phyloP scores from a whole-genome alignment of 2,888 invertebrate species.

The Clitarchus hookeri region DNA sequence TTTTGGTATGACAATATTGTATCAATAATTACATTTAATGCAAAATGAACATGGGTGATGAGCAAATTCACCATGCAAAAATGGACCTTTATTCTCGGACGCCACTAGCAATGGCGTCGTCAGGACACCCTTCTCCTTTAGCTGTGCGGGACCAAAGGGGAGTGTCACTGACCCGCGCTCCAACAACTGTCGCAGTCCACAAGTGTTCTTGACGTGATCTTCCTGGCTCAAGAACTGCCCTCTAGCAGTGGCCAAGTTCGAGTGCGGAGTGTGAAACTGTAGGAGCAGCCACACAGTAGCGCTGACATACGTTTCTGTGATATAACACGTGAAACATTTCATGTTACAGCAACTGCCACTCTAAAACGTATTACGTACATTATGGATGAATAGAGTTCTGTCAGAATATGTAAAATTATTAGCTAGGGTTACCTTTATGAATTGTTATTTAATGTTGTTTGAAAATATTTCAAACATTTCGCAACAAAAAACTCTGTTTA shows the following conservation, averaged over 20 bases:
- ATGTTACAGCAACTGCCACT: constrained; percentile 10
- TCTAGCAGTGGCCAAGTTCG: neutral
- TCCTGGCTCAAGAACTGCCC: constrained; percentile 9
- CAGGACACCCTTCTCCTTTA: constrained; percentile 7
- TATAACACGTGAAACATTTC: constrained; percentile 4
- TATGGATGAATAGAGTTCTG: neutral
- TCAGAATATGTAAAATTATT: constrained; percentile 8
- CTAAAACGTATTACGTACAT: neutral
- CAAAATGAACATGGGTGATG: neutral
- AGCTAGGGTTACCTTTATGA: neutral
- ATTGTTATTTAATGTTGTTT: constrained; percentile 14
- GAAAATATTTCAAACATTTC: neutral
- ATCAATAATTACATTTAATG: neutral
- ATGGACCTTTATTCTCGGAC: neutral
- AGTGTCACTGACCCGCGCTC: neutral
- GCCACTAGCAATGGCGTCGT: neutral
- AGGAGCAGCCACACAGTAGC: neutral
- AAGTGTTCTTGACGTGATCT: constrained; percentile 10
- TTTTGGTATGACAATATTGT: neutral
- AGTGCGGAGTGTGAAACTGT: neutral
- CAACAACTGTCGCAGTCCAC: neutral
- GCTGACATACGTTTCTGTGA: neutral
- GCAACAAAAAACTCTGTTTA: neutral
- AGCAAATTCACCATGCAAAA: neutral
- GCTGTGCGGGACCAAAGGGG: constrained; percentile 11